These are phyloP conservation scores for Eulemur rubriventer DNA, from an alignment of 2,797 vertebrate species.

Conservation along the genomic window DNA sequence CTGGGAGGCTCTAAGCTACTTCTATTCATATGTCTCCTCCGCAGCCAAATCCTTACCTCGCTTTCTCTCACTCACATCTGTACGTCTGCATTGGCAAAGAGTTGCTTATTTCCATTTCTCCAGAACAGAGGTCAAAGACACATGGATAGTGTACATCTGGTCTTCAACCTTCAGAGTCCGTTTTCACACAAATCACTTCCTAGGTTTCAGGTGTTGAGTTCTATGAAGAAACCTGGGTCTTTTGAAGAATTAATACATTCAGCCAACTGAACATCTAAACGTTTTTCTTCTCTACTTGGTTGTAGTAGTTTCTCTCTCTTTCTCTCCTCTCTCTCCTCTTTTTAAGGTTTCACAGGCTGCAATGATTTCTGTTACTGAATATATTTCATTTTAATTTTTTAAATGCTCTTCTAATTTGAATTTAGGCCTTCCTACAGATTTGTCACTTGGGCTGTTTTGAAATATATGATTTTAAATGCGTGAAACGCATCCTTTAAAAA, in stretches of 20 bases:
- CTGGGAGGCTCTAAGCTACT: neutral
- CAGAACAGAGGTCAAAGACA: neutral
- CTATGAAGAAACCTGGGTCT: neutral
- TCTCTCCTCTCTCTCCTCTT: neutral
- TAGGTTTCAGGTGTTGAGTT: neutral
- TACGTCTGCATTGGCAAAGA: neutral
- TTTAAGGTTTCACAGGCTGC: neutral
- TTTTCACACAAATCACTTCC: neutral
- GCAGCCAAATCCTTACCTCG: neutral
- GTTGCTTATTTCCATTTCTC: neutral
- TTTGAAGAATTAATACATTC: neutral
- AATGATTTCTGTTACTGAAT: conserved; percentile 66
- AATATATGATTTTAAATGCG: conserved; percentile 80
- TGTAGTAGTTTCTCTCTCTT: neutral
- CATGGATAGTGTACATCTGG: neutral
- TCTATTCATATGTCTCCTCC: neutral
- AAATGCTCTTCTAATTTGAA: conserved; percentile 73
- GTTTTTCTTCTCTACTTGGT: neutral
- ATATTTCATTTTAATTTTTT: conserved; percentile 75
- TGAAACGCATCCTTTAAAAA: conserved; percentile 79
- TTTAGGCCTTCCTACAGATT: conserved; percentile 63
- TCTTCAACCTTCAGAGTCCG: neutral
- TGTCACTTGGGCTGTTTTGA: conserved; percentile 71
- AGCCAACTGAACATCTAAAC: neutral
- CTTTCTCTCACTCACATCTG: neutral